These are phyloP conservation scores for Rhodinocichla rosea DNA, from an alignment of 2,113 vertebrate genomes.

Conservation along the genomic window DNA sequence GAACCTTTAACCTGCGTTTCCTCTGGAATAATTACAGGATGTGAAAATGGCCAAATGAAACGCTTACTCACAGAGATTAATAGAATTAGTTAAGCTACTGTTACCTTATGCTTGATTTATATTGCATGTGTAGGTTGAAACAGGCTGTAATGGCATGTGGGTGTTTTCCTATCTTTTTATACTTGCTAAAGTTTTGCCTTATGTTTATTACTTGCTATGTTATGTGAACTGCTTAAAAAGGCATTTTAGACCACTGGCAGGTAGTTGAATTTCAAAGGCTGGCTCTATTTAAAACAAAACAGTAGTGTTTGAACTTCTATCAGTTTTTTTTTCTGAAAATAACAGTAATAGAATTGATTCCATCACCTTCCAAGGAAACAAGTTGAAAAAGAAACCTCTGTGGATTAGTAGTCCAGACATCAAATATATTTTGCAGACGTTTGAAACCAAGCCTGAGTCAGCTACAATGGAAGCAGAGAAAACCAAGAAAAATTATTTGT, in stretches of 20 bases:
- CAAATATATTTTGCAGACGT: slow-evolving; percentile 14
- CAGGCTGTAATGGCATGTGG: slow-evolving; percentile 2
- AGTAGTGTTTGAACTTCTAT: slow-evolving; percentile 37
- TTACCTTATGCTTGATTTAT: slow-evolving; percentile 56
- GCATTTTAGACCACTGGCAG: slow-evolving; percentile 22
- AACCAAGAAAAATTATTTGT: not conserved
- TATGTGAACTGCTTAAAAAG: slow-evolving; percentile 26
- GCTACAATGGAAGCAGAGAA: not conserved
- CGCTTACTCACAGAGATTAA: slow-evolving; percentile 55
- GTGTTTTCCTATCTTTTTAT: slow-evolving; percentile 34
- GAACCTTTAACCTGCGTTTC: slow-evolving; percentile 70
- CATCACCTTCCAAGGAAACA: slow-evolving; percentile 14
- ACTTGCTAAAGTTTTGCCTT: not conserved
- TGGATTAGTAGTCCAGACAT: slow-evolving; percentile 28
- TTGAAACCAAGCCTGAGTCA: not conserved
- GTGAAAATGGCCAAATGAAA: slow-evolving; percentile 70
- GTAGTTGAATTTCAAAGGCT: slow-evolving; percentile 48
- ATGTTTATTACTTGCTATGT: slow-evolving; percentile 22
- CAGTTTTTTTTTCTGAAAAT: not conserved
- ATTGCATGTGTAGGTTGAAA: not conserved
- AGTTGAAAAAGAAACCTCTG: slow-evolving; percentile 18
- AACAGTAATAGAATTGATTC: slow-evolving; percentile 40
- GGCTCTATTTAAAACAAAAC: slow-evolving; percentile 45
- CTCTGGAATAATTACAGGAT: slow-evolving; percentile 72
- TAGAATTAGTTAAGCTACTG: slow-evolving; percentile 67